Evolutionary conservation across 2,113 vertebrate species (phyloP).

Genomic region (Engystomops pustulosus): DNA sequence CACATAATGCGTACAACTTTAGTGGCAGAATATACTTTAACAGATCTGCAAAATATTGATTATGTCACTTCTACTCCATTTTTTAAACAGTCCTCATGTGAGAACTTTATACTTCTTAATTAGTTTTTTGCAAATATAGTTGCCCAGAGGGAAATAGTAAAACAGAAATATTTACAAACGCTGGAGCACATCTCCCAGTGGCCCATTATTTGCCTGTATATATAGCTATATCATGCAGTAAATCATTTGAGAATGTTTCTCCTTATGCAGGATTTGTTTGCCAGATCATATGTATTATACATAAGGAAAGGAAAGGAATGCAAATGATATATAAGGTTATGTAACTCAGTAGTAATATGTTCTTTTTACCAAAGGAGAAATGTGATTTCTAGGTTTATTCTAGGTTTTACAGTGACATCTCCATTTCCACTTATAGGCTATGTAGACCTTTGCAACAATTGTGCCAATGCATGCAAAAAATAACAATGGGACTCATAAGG

Average conservation of each 20-base stretch:
- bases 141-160: neutral
- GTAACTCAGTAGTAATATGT: neutral
- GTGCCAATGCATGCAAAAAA: too few species aligned
- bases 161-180: constrained; percentile 3
- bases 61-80: neutral
- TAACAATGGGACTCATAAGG: too few species aligned
- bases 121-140: neutral
- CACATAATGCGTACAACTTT: neutral
- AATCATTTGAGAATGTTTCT: neutral
- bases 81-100: neutral
- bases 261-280: neutral
- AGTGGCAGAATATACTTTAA: neutral
- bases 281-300: constrained; percentile 1
- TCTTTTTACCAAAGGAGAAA: neutral
- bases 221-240: constrained; percentile 12
- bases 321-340: constrained; percentile 6
- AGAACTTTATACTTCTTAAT: constrained; percentile 21
- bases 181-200: constrained; percentile 7
- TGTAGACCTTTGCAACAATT: neutral
- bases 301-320: neutral
- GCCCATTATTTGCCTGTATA: constrained; percentile 9
- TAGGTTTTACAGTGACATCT: neutral
- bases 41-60: neutral
- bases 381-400: neutral
- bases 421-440: neutral